Base-by-base conservation (phyloP, 2,888 invertebrate species). In the Philhelius pedissequus region DNA sequence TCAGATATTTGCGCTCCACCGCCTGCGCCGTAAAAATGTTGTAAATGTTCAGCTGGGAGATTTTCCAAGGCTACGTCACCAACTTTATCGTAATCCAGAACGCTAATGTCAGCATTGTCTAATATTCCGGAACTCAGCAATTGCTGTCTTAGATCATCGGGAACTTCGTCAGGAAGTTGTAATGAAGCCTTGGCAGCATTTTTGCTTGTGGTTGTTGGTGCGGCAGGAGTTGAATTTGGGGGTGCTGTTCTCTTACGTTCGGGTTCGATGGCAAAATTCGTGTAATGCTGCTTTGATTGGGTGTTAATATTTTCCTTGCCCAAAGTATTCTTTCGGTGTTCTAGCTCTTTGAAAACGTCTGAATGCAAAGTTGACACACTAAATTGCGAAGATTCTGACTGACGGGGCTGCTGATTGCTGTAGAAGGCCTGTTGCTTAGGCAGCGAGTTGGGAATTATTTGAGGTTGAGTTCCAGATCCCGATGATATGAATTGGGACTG, bases 21-120 rank as follows among this genome's bases (percentile, higher is more conserved):
- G 68, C 96, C 97, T n/a, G 95, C 96, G 20, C 95, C 94, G 89
- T 96, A 97, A 91, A 97, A 96, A 90, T 97, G 96, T 40, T 96
- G 96, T 76, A 97, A 91, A 87, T 97, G 97, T 91, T 97, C 96
- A 66, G 96, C 96, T 2, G 97, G 96, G 62, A 97, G 91, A 84
- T 95, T 96, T 86, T 96, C 96, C 64, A 97, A 92, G 4, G 96
- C 95, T 70, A 96, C 96, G 86, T 96, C 97, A 32, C 97, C 97
- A 45, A 96, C 95, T 92, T 97, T 97, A 88, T 97, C 97, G 88
- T 97, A 97, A 91, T 97, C 97, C 77, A 97, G 92, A 58, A 97
- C 94, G 87, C 97, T 97, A 79, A 97, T 97, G 88, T 97, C 96
- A 52, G 97, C 97, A 89, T 97, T 96, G 87, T 96, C 95, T 71